Base-by-base conservation (phyloP, 2,797 vertebrate genomes). In the Oreortyx pictus region DNA sequence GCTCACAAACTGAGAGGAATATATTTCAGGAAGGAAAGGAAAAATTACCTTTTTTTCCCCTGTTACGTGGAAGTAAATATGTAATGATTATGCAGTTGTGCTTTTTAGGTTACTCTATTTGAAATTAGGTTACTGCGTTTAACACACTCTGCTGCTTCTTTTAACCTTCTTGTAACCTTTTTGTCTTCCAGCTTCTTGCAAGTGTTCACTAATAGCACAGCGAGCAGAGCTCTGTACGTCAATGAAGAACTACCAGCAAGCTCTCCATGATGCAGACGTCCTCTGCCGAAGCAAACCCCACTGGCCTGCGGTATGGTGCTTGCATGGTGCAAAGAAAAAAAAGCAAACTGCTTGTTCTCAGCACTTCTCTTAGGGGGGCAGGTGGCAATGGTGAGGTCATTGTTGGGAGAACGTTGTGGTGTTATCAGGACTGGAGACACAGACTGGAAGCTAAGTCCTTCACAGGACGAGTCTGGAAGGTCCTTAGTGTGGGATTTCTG, bases 221-320 rank as follows among this genome's bases (percentile, higher is more conserved):
- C 97, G 98, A 80, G 98, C 98, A 9, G 98, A 99, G 62, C 90
- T 99, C 64, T 97, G 98, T 96, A 97, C 98, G 44, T 96, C 97
- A 87, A 97, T 98, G 98, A 98, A 98, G 71, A 99, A 98, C 97
- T 98, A 98, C 90, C 97, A 97, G 60, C 98, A 98, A 94, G 98
- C 98, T 14, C 96, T 98, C 76, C 98, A 98, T 27, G 99, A 99
- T 7, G 97, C 97, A 0, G 98, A 92, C 3, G 49, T 73, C 39
- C 95, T 99, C 52, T 99, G 98, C 90, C 96, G 96, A 72, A 97
- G 97, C 44, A 98, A 98, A 65, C 98, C 98, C 68, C 96, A 98
- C 44, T 98, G 98, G 97, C 97, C 98, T 14, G 98, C 98, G 98
- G 99, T 99, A 97, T 0, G 61, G 8, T 57, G 25, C 68, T 92